Evolutionary conservation across 2,113 vertebrate genomes (phyloP).

Genomic region (Chionis minor): DNA sequence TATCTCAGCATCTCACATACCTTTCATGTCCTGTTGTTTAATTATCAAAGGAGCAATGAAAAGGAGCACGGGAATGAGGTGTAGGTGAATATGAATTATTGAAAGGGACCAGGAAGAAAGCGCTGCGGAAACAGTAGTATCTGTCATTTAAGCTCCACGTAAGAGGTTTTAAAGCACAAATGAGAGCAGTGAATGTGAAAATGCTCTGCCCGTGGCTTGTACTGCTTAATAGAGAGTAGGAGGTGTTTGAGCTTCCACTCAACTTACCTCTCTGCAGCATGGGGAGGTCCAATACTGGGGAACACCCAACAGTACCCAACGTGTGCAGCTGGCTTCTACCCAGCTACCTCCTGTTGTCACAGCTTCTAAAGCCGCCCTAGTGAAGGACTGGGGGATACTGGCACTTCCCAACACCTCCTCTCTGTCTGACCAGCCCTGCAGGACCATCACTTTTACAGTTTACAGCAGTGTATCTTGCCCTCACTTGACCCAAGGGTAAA

Average conservation of each 20-base stretch:
- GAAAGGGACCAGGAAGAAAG: background rate
- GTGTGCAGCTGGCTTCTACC: too few relatives aligned
- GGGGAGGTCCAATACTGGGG: background rate
- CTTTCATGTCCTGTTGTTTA: background rate
- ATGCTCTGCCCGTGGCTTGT: background rate
- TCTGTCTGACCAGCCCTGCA: background rate
- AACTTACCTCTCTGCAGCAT: background rate
- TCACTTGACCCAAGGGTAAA: background rate
- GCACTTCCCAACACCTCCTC: background rate
- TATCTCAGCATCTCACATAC: slow-evolving; percentile 13
- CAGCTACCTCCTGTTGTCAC: too few relatives aligned
- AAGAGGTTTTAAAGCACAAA: background rate
- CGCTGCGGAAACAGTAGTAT: background rate
- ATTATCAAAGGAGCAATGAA: slow-evolving; percentile 49
- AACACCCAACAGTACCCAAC: background rate
- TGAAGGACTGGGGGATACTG: background rate
- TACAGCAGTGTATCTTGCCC: background rate
- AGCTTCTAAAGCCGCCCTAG: background rate
- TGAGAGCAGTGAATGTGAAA: background rate
- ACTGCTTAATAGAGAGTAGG: background rate
- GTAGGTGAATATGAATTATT: slow-evolving; percentile 40
- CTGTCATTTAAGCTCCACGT: background rate
- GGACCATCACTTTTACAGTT: background rate
- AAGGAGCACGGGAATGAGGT: background rate
- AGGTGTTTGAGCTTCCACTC: background rate